phyloP scores from a whole-genome alignment of 2,797 vertebrate species.

The Masticophis lateralis region DNA sequence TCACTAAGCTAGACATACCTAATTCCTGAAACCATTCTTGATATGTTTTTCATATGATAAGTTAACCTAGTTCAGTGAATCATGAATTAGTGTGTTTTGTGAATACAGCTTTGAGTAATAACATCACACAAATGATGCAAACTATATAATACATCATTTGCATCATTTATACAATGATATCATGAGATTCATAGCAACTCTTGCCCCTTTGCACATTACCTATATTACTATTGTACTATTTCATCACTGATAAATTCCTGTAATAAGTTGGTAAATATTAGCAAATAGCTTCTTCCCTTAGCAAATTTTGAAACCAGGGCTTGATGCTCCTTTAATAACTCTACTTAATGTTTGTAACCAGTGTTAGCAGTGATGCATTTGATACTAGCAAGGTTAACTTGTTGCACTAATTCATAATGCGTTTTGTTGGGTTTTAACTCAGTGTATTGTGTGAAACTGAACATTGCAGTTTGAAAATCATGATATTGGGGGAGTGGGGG shows the following conservation, averaged over 20 bases:
- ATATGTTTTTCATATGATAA: not conserved
- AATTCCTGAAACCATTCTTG: too few species aligned
- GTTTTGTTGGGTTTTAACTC: not conserved
- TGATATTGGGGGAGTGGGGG: not conserved
- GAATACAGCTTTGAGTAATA: not conserved
- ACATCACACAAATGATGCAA: not conserved
- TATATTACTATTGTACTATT: not conserved
- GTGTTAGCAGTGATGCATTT: not conserved
- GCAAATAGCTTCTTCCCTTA: not conserved
- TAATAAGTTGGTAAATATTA: not conserved
- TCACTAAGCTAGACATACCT: too few species aligned
- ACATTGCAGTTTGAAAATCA: not conserved
- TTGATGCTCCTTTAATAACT: not conserved
- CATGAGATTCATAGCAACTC: not conserved
- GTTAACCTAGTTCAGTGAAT: not conserved
- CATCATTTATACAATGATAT: not conserved
- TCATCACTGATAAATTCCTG: not conserved
- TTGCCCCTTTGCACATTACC: not conserved
- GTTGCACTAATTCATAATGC: not conserved
- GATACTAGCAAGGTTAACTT: not conserved
- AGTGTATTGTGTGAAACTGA: not conserved
- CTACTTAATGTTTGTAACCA: not conserved
- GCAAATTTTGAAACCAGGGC: not conserved
- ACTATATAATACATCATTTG: not conserved
- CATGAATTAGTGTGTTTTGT: not conserved